Conservation (phyloP, 2,797 vertebrate genomes). For the Fringilla coelebs region DNA sequence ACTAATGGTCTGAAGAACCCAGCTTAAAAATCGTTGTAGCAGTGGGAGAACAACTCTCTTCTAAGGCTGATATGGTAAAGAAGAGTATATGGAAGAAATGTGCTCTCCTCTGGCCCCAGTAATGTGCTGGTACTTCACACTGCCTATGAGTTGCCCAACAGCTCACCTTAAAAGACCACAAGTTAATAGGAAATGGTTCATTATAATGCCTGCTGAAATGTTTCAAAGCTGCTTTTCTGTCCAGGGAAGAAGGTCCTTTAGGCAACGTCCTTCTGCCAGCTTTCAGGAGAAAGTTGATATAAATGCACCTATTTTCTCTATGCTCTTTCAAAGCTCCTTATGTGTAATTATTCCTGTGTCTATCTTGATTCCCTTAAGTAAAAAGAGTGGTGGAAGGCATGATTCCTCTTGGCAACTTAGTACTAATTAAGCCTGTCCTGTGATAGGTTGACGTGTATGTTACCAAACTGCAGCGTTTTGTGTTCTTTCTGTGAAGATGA, state of each 20-base stretch:
- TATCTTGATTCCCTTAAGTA: not conserved
- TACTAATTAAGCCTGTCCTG: not conserved
- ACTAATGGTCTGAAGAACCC: not conserved
- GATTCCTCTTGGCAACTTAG: not conserved
- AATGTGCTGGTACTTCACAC: not conserved
- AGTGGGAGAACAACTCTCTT: not conserved
- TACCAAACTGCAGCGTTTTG: not conserved
- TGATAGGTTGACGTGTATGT: not conserved
- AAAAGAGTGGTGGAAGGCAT: not conserved
- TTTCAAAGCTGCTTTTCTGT: not conserved
- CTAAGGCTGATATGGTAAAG: not conserved
- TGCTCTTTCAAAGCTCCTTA: not conserved
- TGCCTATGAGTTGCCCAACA: not conserved
- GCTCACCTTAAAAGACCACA: not conserved
- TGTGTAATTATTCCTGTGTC: not conserved
- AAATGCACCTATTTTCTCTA: not conserved
- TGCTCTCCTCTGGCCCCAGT: not conserved
- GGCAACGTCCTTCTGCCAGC: not conserved
- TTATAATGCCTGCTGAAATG: not conserved
- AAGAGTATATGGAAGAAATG: not conserved
- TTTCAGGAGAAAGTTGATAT: not conserved
- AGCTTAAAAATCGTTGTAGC: not conserved
- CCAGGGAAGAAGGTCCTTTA: not conserved
- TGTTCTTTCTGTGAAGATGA: not conserved
- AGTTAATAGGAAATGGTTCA: not conserved